Base-by-base conservation (phyloP, 2,113 vertebrate species). In the Pseudopodoces humilis region DNA sequence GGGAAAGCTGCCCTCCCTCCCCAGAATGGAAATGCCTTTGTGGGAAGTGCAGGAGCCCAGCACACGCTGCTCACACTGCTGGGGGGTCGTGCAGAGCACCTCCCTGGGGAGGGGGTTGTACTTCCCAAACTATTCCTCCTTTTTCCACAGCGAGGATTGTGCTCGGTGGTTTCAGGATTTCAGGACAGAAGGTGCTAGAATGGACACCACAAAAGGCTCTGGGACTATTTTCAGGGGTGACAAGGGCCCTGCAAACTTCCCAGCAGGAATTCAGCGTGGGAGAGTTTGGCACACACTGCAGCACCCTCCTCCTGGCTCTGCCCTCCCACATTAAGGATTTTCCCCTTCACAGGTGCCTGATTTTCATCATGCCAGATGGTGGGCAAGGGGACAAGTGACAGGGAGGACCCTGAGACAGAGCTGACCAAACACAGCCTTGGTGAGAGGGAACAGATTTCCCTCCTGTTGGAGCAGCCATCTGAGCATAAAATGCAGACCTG, bases 401-500 rank as follows among this genome's bases (percentile, higher is more conserved):
- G 25, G 25, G 43, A 44, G 76, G 33, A 31, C 15, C 13, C 53
- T 21, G 79, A 72, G 41, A 3, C 16, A 63, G 44, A 59, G 35
- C 28, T 60, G 55, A 15, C 14, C 25, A 20, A 49, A 46, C 13
- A 58, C 13, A 69, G 50, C 11, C 46, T 33, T 0, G 0, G 37
- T 0, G 10, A 76, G 75, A 72, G 16, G 35, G 13, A 17, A 16
- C 44, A 88, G 31, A 33, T 72, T 60, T 79, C 25, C 79, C 52
- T 52, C 62, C 52, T 31, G 11, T 28, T 60, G 59, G 62, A 86
- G n/a, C 11, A 71, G 63, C 35, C 6, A 2, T 28, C 30, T 8
- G 24, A 85, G 62, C 15, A 12, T 17, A 23, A 90, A 79, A 86
- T 37, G 6, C 64, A 71, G 21, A 25, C 5, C 6, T 11, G 1